Evolutionary conservation across 2,113 vertebrate genomes (phyloP).

Genomic region (Gasterosteus aculeatus): DNA sequence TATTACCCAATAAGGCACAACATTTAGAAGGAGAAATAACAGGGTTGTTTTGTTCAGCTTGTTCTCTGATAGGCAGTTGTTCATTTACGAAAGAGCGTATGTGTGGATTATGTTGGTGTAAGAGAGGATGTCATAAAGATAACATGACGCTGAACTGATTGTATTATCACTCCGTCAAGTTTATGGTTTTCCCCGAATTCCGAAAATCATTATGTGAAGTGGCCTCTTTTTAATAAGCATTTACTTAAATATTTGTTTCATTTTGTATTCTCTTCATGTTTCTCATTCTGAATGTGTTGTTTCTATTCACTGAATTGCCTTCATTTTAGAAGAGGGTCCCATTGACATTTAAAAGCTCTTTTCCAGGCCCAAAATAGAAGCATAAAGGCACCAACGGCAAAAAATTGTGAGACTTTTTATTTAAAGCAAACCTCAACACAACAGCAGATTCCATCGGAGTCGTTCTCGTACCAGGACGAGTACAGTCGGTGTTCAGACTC

Average conservation of each 20-base stretch:
- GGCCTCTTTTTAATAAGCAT: neutral
- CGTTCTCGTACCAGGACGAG: neutral
- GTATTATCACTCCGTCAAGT: constrained; percentile 6
- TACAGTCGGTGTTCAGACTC: neutral
- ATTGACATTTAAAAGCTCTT: neutral
- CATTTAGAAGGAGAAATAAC: neutral
- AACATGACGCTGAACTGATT: neutral
- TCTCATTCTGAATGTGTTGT: neutral
- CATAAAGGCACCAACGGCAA: neutral
- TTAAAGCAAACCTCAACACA: neutral
- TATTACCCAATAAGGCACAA: constrained; percentile 13
- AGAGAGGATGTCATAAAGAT: constrained; percentile 61
- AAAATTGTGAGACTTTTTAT: neutral
- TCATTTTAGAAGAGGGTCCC: neutral
- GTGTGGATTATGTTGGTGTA: constrained; percentile 22
- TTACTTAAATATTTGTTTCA: neutral
- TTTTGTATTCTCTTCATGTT: neutral
- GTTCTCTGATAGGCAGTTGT: constrained; percentile 13
- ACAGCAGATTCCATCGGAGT: neutral
- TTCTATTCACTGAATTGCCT: neutral
- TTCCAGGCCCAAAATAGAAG: neutral
- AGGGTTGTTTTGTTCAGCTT: neutral
- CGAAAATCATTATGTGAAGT: neutral
- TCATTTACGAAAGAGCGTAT: constrained; percentile 12
- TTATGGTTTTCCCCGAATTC: constrained; percentile 2